Conservation (phyloP, 2,113 vertebrate species). For the Lepus europaeus region DNA sequence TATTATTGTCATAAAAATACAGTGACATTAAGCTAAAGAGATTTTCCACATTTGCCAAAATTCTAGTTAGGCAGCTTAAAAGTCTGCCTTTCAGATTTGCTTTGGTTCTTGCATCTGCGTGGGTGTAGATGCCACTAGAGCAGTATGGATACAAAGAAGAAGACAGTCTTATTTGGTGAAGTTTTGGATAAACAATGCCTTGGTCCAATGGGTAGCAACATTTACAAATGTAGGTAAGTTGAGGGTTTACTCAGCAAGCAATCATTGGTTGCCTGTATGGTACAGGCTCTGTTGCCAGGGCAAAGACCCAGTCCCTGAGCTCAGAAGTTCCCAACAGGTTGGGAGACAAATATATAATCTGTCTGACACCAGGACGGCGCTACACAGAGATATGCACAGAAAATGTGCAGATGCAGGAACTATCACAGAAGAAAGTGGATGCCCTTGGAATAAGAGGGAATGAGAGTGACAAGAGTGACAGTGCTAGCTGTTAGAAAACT, state of each 20-base stretch:
- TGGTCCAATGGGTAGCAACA: not conserved
- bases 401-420: too few species aligned
- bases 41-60: not conserved
- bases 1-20: not conserved
- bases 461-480: too few species aligned
- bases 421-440: too few species aligned
- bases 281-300: not conserved
- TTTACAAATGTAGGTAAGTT: not conserved
- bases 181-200: too few species aligned
- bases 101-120: not conserved
- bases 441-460: too few species aligned
- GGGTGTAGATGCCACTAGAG: not conserved
- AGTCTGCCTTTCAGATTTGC: not conserved
- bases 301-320: too few species aligned
- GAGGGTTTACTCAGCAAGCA: not conserved
- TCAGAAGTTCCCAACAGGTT: not conserved
- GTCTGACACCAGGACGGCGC: accelerated
- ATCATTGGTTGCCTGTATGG: not conserved
- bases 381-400: accelerated
- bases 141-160: not conserved
- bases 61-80: not conserved
- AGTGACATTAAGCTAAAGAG: not conserved
- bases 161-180: not conserved
- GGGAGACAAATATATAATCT: not conserved
- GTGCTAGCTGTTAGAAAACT: not conserved